Percentiles rank a stretch among this genome's conserved stretches.
Conservation (phyloP, 2,888 invertebrate species). For the Deladenus siricidicola region DNA sequence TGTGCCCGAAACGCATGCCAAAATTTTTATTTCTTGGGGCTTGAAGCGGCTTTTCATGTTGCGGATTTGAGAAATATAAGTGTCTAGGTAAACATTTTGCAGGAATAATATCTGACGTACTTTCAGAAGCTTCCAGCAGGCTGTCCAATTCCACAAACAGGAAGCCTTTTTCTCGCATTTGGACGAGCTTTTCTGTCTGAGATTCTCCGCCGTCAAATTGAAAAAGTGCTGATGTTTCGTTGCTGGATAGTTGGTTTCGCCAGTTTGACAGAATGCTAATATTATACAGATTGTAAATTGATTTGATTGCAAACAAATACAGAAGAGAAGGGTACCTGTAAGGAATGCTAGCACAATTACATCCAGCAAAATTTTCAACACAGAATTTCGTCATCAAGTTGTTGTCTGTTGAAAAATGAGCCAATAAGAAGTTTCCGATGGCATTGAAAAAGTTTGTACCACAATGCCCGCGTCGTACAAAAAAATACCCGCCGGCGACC, state of each 20-base stretch:
- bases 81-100: background rate
- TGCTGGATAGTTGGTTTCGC: constrained; percentile 19
- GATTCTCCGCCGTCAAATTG: constrained; percentile 36
- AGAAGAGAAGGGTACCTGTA: constrained; percentile 32
- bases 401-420: constrained; percentile 45
- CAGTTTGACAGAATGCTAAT: constrained; percentile 37
- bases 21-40: constrained; percentile 5
- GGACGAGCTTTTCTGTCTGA: constrained; percentile 23
- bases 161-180: constrained; percentile 26
- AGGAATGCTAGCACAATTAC: constrained; percentile 39
- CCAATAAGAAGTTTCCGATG: constrained; percentile 18
- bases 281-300: too few species aligned
- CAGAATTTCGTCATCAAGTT: constrained; percentile 47
- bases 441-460: constrained; percentile 35
- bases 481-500: constrained; percentile 48
- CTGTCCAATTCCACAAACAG: constrained; percentile 25
- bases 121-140: background rate
- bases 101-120: background rate
- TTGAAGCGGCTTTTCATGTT: background rate
- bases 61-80: background rate
- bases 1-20: constrained; percentile 15
- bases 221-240: constrained; percentile 17
- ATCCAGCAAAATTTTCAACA: constrained; percentile 21
- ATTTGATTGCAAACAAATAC: background rate
- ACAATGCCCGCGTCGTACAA: constrained; percentile 30